Conservation (phyloP, 2,888 invertebrate genomes). For the Siphlonurus alternatus region DNA sequence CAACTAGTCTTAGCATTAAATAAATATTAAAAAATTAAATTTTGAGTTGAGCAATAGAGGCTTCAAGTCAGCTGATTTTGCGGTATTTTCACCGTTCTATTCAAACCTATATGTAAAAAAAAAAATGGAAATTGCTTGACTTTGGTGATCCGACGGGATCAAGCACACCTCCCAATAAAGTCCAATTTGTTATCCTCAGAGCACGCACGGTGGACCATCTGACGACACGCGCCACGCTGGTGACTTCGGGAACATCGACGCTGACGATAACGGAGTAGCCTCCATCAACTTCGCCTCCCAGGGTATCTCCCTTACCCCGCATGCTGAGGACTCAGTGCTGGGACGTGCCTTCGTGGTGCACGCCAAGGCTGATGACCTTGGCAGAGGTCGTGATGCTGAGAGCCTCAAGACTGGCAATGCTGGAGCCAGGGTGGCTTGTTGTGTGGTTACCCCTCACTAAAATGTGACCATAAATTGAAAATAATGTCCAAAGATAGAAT, state of each 20-base stretch:
- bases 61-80: too few species aligned
- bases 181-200: too few species aligned
- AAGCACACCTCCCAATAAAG: too few species aligned
- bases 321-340: slow-evolving; percentile 10
- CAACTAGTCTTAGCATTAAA: too few species aligned
- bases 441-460: slow-evolving; percentile 14
- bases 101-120: too few species aligned
- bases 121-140: too few species aligned
- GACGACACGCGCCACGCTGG: slow-evolving; percentile 13
- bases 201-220: slow-evolving; percentile 11
- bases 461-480: neutral
- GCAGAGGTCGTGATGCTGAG: slow-evolving; percentile 14
- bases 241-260: slow-evolving; percentile 15
- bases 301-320: slow-evolving; percentile 11
- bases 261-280: slow-evolving; percentile 12
- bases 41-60: too few species aligned
- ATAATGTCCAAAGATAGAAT: too few species aligned
- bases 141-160: too few species aligned
- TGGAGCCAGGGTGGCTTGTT: slow-evolving; percentile 17
- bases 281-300: slow-evolving; percentile 10
- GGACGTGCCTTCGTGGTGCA: slow-evolving; percentile 15
- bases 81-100: too few species aligned
- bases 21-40: too few species aligned
- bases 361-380: slow-evolving; percentile 17
- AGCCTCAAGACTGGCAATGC: slow-evolving; percentile 18